phyloP scores from a whole-genome alignment of 2,113 vertebrate species.

The Ageneiosus marmoratus region DNA sequence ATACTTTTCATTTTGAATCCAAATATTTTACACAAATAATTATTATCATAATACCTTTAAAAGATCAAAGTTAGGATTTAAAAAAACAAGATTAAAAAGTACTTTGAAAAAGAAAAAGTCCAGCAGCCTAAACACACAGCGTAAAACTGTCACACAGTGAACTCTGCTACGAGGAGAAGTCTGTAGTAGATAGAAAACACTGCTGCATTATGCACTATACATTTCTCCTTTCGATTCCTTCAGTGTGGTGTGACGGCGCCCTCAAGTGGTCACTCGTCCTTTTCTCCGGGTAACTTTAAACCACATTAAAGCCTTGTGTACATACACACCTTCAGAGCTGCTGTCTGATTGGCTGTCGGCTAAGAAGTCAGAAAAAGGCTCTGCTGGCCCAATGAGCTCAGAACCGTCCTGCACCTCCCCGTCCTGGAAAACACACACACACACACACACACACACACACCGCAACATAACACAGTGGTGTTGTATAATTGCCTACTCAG shows the following conservation, averaged over 20 bases:
- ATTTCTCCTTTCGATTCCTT: background rate
- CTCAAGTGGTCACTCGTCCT: conserved; percentile 5
- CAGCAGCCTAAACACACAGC: background rate
- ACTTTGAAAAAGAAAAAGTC: background rate
- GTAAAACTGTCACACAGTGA: too few species aligned
- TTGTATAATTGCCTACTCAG: background rate
- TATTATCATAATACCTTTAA: too few species aligned
- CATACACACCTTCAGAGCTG: conserved; percentile 85
- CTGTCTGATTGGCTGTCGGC: conserved; percentile 86
- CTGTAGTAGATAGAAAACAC: background rate
- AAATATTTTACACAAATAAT: too few species aligned
- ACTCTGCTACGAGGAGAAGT: background rate
- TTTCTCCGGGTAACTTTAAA: background rate
- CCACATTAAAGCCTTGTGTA: background rate
- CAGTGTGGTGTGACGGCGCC: background rate
- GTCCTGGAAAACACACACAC: conserved; percentile 73
- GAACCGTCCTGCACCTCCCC: conserved; percentile 94
- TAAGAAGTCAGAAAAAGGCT: conserved; percentile 80
- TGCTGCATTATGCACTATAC: background rate
- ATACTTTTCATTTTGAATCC: too few species aligned
- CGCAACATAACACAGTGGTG: background rate
- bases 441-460: conserved; percentile 25
- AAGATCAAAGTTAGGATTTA: too few species aligned
- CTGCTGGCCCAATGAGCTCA: conserved; percentile 92
- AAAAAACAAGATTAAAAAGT: background rate